Percentiles rank a stretch among this genome's conserved stretches.
Conservation (phyloP, 37 sponge, comb jelly and placozoan genomes). For the Theonella swinhoei region DNA sequence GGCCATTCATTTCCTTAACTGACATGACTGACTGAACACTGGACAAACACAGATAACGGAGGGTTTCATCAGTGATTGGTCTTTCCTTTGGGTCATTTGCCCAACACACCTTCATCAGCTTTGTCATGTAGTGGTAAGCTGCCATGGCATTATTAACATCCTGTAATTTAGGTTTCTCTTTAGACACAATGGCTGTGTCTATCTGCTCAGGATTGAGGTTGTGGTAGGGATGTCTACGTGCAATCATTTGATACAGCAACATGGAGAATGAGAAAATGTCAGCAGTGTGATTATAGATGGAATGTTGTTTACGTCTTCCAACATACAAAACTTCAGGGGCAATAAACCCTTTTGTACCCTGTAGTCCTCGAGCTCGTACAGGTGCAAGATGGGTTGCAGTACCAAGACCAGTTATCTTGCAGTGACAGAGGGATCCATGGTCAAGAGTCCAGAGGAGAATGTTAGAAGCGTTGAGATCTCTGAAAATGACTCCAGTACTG, state of each 20-base stretch:
- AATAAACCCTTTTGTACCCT: conserved; percentile 80
- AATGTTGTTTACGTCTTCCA: conserved; percentile 23
- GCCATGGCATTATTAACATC: conserved; percentile 46
- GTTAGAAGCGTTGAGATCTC: conserved; percentile 84
- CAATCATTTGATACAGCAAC: conserved; percentile 85
- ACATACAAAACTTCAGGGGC: conserved; percentile 77
- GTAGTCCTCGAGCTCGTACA: conserved; percentile 59
- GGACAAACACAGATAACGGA: conserved; percentile 10
- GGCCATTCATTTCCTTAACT: conserved; percentile 32
- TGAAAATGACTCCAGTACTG: conserved; percentile 62
- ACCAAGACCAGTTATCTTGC: conserved; percentile 89
- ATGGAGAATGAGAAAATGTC: conserved; percentile 86
- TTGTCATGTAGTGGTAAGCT: conserved; percentile 60
- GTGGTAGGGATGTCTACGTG: conserved; percentile 72
- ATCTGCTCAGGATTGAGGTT: neutral
- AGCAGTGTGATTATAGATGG: conserved; percentile 71
- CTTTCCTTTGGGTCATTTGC: conserved; percentile 48
- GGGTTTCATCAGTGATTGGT: conserved; percentile 37
- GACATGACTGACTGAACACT: conserved; percentile 48
- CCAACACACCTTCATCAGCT: conserved; percentile 78
- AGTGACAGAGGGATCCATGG: conserved; percentile 70
- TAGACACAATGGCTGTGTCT: conserved; percentile 39
- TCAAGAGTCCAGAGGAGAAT: conserved; percentile 85
- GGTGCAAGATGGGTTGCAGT: conserved; percentile 74
- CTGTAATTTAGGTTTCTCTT: conserved; percentile 49